Conservation (phyloP, 2,113 vertebrate genomes). For the Myotis lucifugus region DNA sequence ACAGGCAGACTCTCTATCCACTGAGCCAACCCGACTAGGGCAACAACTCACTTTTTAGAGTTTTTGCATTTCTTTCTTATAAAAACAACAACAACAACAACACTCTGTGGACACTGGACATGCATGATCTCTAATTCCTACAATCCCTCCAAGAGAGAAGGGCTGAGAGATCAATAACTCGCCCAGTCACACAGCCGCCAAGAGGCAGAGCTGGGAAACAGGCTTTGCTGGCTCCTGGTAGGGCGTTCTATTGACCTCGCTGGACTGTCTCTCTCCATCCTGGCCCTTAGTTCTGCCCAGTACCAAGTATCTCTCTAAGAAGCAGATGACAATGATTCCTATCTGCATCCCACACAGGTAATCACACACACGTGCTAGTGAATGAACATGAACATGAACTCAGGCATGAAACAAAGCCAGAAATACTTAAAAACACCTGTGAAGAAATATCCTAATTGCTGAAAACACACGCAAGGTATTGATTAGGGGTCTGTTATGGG, state of each 20-base stretch:
- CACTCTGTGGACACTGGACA: neutral
- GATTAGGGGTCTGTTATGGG: neutral
- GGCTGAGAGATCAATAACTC: too few relatives aligned
- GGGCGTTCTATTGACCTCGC: too few relatives aligned
- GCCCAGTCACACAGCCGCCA: neutral
- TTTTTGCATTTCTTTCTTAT: neutral
- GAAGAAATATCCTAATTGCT: slow-evolving; percentile 35
- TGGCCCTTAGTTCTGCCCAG: neutral
- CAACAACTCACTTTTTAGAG: neutral
- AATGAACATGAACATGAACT: too few relatives aligned
- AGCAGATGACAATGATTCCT: neutral
- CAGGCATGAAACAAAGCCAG: too few relatives aligned
- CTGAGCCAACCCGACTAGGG: too few relatives aligned
- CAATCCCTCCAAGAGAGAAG: neutral
- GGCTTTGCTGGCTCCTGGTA: neutral
- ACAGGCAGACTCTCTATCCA: too few relatives aligned
- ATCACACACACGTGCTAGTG: too few relatives aligned
- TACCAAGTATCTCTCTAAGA: neutral
- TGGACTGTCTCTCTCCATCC: neutral
- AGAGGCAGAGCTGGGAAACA: neutral
- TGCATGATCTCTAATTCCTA: neutral
- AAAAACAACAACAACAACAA: neutral
- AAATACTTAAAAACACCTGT: neutral
- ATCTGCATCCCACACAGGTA: neutral
- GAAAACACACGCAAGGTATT: neutral